Conservation (phyloP, 30 jellyfish, hydroid and myxozoan genomes). For the Turritopsis dohrnii region DNA sequence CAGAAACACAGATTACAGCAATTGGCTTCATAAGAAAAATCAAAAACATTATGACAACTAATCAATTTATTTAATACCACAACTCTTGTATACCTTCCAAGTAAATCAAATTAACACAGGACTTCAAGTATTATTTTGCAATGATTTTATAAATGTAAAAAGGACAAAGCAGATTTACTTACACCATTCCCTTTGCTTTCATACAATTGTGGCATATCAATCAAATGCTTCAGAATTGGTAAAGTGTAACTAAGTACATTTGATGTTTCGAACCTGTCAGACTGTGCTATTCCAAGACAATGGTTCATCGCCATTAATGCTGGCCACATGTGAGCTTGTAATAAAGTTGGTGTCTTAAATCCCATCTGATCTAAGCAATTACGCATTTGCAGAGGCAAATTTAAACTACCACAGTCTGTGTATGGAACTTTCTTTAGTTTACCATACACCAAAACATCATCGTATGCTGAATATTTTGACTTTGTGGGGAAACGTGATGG, state of each 20-base stretch:
- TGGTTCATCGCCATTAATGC: constrained; percentile 60
- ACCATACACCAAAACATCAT: constrained; percentile 58
- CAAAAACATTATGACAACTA: no score
- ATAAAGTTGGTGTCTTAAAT: constrained; percentile 45
- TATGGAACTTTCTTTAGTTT: constrained; percentile 39
- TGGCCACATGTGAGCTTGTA: constrained; percentile 81
- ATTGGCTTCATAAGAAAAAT: constrained; percentile 47
- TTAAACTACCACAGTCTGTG: constrained; percentile 28
- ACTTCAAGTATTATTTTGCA: background rate
- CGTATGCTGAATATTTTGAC: background rate
- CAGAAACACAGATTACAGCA: constrained; percentile 47
- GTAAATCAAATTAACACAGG: background rate
- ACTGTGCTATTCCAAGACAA: constrained; percentile 62
- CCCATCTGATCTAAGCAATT: constrained; percentile 14
- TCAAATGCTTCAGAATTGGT: constrained; percentile 55
- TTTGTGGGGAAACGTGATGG: background rate
- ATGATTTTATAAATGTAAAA: background rate
- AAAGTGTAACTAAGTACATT: constrained; percentile 46
- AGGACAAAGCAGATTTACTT: constrained; percentile 18
- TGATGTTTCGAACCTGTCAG: constrained; percentile 20
- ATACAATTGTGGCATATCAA: constrained; percentile 22
- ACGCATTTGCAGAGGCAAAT: constrained; percentile 38
- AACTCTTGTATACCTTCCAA: no score
- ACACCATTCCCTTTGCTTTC: constrained; percentile 83
- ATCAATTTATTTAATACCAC: no score